Evolutionary conservation across 2,797 vertebrate species (phyloP).

Genomic region (Myotis vivesi): DNA sequence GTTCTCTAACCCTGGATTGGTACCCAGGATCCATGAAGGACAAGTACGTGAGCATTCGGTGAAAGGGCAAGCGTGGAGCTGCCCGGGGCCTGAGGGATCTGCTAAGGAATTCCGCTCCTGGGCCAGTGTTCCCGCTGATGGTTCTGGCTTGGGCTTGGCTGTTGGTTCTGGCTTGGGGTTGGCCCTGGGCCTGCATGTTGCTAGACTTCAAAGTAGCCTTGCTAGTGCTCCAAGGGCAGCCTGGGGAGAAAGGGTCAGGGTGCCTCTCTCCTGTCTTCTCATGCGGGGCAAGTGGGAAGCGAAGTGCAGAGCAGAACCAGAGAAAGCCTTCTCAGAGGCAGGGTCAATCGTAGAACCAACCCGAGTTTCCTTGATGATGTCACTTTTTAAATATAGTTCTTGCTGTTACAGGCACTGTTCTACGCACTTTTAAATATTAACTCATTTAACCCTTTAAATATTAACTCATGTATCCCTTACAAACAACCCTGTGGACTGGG

Average conservation of each 20-base stretch:
- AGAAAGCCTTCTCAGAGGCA: neutral
- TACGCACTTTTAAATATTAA: constrained; percentile 36
- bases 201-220: neutral
- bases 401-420: neutral
- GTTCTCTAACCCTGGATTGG: neutral
- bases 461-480: neutral
- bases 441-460: constrained; percentile 29
- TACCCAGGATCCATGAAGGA: neutral
- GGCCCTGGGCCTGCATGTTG: neutral
- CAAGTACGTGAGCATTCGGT: neutral
- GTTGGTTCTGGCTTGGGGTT: neutral
- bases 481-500: neutral
- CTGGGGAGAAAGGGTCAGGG: neutral
- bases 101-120: neutral
- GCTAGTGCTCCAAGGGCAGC: neutral
- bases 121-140: neutral
- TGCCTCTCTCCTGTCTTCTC: neutral
- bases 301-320: neutral
- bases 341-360: neutral
- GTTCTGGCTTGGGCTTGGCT: neutral
- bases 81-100: neutral
- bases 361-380: neutral
- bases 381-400: neutral
- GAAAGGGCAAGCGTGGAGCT: neutral
- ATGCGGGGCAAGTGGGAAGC: neutral